Base-by-base conservation (phyloP, 2,113 vertebrate species). In the Notiomystis cincta region DNA sequence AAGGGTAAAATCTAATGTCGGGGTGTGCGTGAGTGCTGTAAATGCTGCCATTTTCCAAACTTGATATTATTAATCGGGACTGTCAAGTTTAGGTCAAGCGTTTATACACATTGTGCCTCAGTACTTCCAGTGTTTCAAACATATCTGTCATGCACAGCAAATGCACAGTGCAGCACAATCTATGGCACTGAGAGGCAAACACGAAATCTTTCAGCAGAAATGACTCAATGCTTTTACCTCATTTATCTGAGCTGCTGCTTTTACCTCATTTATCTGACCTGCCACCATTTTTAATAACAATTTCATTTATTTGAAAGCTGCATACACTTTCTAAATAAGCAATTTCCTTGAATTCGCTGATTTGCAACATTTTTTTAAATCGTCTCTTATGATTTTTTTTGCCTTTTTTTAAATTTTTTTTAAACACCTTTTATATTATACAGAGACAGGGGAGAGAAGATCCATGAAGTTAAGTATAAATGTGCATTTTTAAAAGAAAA, bases 21-120 rank as follows among this genome's bases (percentile, higher is more conserved):
- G n/a, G 30, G 23, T 28, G 42, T 27, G 53, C 38, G 37, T 60
- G 38, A 91, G 44, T 70, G 40, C 45, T 92, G n/a, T 37, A 78
- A 87, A 67, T 54, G 28, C 35, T 79, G 40, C 12, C 45, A 56
- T 91, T 94, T 95, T 90, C 44, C 45, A 70, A 70, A 82, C 31
- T 22, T 81, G 58, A 69, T 87, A 78, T 94, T 92, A 91, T 95
- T 80, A 95, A 94, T 94, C 69, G 19, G 25, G 93, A 79, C 89
- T 93, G 95, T 91, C 93, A 94, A 95, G 79, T 96, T 95, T 95
- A 84, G 87, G 66, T 95, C 91, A 97, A 97, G 71, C 65, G 4
- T 92, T 96, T 98, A 76, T 93, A 95, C 84, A 80, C 69, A 80
- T 60, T 80, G 33, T 89, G 69, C 87, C 79, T 95, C 89, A 60